phyloP scores from a whole-genome alignment of 2,113 vertebrate species.

The Siphamia tubifer region DNA sequence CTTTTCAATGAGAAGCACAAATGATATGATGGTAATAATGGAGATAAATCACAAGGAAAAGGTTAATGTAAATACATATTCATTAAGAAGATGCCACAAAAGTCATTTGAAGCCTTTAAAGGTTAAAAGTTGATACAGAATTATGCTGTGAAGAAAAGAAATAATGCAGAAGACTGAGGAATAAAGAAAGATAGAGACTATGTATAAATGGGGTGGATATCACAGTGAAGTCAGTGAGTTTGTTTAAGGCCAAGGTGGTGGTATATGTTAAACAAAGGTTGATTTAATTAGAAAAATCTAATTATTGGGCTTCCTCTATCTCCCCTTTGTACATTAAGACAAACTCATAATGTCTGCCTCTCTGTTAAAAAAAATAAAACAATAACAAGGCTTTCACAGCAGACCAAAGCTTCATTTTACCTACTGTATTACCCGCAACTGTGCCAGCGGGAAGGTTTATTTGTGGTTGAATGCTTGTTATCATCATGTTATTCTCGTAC shows the following conservation, averaged over 20 bases:
- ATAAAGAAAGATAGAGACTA: conserved; percentile 3
- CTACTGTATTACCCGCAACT: not conserved
- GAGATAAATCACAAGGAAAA: too few relatives aligned
- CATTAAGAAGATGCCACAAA: too few relatives aligned
- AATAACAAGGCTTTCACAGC: not conserved
- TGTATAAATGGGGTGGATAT: not conserved
- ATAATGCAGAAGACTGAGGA: not conserved
- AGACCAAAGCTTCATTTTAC: not conserved
- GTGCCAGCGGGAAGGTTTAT: conserved; percentile 7
- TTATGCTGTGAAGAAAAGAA: not conserved
- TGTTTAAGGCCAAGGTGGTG: not conserved
- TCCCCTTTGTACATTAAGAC: not conserved
- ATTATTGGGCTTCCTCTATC: conserved; percentile 7
- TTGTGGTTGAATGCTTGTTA: conserved; percentile 19
- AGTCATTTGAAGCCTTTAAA: not conserved
- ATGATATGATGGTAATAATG: too few relatives aligned
- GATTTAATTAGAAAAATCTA: conserved; percentile 37
- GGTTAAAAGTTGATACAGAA: not conserved
- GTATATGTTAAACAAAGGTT: conserved; percentile 18
- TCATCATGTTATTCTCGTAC: not conserved
- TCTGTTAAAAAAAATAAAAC: too few relatives aligned
- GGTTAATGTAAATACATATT: too few relatives aligned
- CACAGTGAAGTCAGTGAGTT: conserved; percentile 22
- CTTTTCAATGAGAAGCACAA: too few relatives aligned
- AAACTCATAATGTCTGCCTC: conserved; percentile 9